These are phyloP conservation scores for Teinopalpus imperialis DNA, from an alignment of 2,888 invertebrate genomes.

Conservation along the genomic window DNA sequence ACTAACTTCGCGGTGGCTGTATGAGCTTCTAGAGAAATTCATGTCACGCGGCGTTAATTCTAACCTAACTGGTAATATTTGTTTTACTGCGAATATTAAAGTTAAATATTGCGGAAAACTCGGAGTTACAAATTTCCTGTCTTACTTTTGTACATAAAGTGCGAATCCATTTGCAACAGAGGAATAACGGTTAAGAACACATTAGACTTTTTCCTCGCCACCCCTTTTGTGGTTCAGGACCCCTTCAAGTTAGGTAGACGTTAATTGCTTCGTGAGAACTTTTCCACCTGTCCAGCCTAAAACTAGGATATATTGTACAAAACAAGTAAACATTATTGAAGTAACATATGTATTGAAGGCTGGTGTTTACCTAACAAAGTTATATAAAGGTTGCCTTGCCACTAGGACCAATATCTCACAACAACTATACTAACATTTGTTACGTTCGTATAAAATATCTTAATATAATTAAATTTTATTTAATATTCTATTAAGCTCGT, in stretches of 20 bases:
- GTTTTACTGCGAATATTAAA: constrained; percentile 24
- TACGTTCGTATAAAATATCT: too few relatives aligned
- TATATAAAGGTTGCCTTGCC: too few relatives aligned
- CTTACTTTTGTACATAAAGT: constrained; percentile 16
- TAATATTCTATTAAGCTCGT: too few relatives aligned
- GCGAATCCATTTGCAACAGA: constrained; percentile 18
- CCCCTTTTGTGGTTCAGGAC: constrained; percentile 61
- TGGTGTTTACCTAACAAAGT: background rate
- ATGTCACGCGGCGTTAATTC: constrained; percentile 61
- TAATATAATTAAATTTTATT: too few relatives aligned
- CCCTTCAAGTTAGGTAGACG: constrained; percentile 63
- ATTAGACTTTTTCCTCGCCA: constrained; percentile 38
- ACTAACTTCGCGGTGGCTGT: constrained; percentile 55
- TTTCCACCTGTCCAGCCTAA: constrained; percentile 56
- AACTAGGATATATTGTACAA: constrained; percentile 54
- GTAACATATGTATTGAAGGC: constrained; percentile 13
- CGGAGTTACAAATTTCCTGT: constrained; percentile 9
- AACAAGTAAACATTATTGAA: constrained; percentile 44
- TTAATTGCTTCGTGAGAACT: constrained; percentile 77
- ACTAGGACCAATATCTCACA: too few relatives aligned
- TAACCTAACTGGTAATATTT: constrained; percentile 30
- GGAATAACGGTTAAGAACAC: constrained; percentile 31
- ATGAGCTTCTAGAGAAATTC: constrained; percentile 58
- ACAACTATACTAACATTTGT: too few relatives aligned
- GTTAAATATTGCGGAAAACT: constrained; percentile 30